Evolutionary conservation across 1,140 invertebrate genomes (phyloP), one percentile per base, ranked within the genome.

Genomic region (Drosophila dunni): DNA sequence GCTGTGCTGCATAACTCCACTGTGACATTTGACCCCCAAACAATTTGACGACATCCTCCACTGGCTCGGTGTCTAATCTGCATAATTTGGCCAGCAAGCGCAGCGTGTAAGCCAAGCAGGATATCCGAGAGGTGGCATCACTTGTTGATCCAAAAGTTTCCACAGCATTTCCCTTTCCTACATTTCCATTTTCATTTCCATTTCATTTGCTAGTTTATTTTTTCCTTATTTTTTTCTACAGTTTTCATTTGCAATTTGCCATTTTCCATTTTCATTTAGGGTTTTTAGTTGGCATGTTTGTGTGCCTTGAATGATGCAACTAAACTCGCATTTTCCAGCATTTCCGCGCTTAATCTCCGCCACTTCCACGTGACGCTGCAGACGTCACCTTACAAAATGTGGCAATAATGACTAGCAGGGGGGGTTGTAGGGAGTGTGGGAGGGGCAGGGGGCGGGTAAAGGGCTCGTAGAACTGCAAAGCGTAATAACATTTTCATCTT

Each of bases 401-500:
- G 74, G 68, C 73, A 83, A 83, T 88, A 88, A 88, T 88, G 83
- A 88, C 66, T 64, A 71, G 62, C 53, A 48, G 42, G 63, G 60
- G 48, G 17, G 17, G 17, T 20, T 34, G 15, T 34, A 60, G 10
- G 10, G 56, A 34, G 40, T 9, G 45, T 15, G 74, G 54, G 13
- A 33, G 46, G 13, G 7, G 60, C 50, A 48, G n/a, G 40, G 3
- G 45, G 24, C 24, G 24, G 24, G 24, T 24, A 24, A 5, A 29
- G 24, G 24, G 4, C 24, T 42, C 46, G 34, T 40, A 33, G 46
- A 63, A 63, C 48, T 62, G 54, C 24, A 75, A 75, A 61, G 62
- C 58, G 79, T 78, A 88, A 89, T 83, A 69, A 77, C 79, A 79
- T 80, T 88, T 82, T 88, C 84, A 77, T 88, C 79, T 74, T 88